Evolutionary conservation across 2,113 vertebrate genomes (phyloP), one percentile per base, ranked within the genome.

Genomic region (Stigmatopora argus): DNA sequence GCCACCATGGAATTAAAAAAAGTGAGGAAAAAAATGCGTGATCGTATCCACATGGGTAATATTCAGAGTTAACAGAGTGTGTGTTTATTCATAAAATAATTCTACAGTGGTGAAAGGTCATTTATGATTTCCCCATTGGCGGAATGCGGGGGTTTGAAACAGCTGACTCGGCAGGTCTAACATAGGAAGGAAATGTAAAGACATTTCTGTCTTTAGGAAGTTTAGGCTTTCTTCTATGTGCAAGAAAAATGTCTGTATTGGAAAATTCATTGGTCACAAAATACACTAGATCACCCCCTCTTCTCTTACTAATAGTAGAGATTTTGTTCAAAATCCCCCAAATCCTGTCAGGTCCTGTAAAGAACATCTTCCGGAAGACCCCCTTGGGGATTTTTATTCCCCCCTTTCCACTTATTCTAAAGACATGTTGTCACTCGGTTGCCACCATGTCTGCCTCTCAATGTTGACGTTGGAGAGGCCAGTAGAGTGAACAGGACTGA

Each of bases 121-220:
- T 47, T 49, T 23, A 55, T 14, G 13, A 45, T 60, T 45, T 38
- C 18, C 7, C 52, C 11, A 14, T 19, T 34, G 47, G 26, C 38
- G 13, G 1, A 31, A 55, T 41, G 38, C 5, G 38, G 11, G 56
- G 19, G 26, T 41, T 59, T 0, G 65, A 73, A 81, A 52, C 26
- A 45, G 80, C 82, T 78, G 82, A 81, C 77, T 46, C 59, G 58
- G 70, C 77, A 82, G 45, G 3, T 62, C 35, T 53, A 4, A 21
- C 12, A 35, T 75, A 73, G 81, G 46, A 64, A 78, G 78, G 83
- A 83, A 85, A 70, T 65, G n/a, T 34, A 0, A 53, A 71, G 23
- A 44, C 44, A 18, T n/a, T 21, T 62, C 18, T 17, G 1, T 9
- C 4, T 41, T 41, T 8, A 65, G 67, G 75, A 81, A 72, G 65